Evolutionary conservation across 2,797 vertebrate species (phyloP), one percentile per base, ranked within the genome.

Genomic region (Rhinichthys osculus): DNA sequence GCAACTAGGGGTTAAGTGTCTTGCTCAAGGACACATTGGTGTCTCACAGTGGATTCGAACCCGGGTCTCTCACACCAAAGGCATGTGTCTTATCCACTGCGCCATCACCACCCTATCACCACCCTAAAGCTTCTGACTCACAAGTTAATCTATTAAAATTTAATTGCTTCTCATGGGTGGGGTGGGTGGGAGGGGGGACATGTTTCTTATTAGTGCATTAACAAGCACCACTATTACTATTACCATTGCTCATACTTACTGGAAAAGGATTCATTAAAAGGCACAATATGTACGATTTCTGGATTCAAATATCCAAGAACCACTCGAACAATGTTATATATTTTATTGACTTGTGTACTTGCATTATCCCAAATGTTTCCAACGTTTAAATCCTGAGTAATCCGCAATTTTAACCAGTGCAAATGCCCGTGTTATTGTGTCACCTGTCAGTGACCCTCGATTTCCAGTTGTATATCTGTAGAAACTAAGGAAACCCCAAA

Each of bases 61-160:
- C n/a, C n/a, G n/a, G n/a, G n/a, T n/a, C n/a, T n/a, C n/a, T n/a
- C n/a, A n/a, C n/a, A n/a, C n/a, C n/a, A n/a, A n/a, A n/a, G n/a
- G n/a, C n/a, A n/a, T n/a, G n/a, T n/a, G n/a, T n/a, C n/a, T n/a
- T n/a, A n/a, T n/a, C n/a, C n/a, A n/a, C n/a, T n/a, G n/a, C n/a
- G n/a, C n/a, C n/a, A n/a, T n/a, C n/a, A n/a, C n/a, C n/a, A n/a
- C n/a, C n/a, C n/a, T n/a, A n/a, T n/a, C n/a, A n/a, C n/a, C n/a
- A n/a, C n/a, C n/a, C n/a, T n/a, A n/a, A n/a, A n/a, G 81, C 64
- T 85, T 84, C 81, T 93, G 90, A 94, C 88, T 94, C 93, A 94
- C 47, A 7, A 86, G 87, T 86, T 81, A 74, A 89, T 91, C 86
- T 77, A 79, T 88, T 69, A 88, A 81, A 89, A 89, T 70, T 76